Evolutionary conservation across 2,797 vertebrate species (phyloP).

Genomic region (Crocodylus rhombifer): DNA sequence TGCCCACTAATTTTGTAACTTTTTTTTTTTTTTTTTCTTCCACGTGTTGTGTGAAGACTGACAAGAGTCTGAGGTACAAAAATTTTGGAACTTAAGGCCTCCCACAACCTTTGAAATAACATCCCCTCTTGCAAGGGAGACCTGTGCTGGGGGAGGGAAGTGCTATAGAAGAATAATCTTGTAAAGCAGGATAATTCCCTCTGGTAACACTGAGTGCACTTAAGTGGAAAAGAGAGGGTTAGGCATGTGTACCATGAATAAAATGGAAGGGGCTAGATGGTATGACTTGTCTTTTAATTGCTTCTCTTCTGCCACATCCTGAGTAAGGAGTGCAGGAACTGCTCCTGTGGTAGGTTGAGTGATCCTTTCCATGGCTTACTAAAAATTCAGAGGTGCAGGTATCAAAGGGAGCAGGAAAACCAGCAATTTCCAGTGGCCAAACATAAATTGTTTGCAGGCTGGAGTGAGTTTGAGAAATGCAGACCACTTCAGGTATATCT

Average conservation of each 20-base stretch:
- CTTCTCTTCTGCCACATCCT: background rate
- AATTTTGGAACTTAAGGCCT: background rate
- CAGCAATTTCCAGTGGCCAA: background rate
- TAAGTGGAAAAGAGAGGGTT: background rate
- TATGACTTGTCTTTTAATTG: background rate
- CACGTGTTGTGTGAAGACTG: background rate
- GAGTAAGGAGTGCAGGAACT: background rate
- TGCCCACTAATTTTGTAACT: background rate
- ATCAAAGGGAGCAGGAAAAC: background rate
- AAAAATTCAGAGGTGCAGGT: no score
- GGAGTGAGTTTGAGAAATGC: no score
- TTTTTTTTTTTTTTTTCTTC: background rate
- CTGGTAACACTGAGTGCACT: background rate
- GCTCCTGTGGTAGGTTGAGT: background rate
- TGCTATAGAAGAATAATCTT: conserved; percentile 27
- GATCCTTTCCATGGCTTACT: background rate
- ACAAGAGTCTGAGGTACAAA: background rate
- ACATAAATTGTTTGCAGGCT: background rate
- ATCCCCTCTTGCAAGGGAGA: background rate
- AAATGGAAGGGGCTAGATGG: background rate
- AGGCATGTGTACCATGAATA: background rate
- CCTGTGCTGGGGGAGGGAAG: fast-evolving
- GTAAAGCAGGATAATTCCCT: background rate
- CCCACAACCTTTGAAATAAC: background rate
- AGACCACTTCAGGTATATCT: background rate